Conservation (phyloP, 2,113 vertebrate genomes). For the Kryptolebias marmoratus region DNA sequence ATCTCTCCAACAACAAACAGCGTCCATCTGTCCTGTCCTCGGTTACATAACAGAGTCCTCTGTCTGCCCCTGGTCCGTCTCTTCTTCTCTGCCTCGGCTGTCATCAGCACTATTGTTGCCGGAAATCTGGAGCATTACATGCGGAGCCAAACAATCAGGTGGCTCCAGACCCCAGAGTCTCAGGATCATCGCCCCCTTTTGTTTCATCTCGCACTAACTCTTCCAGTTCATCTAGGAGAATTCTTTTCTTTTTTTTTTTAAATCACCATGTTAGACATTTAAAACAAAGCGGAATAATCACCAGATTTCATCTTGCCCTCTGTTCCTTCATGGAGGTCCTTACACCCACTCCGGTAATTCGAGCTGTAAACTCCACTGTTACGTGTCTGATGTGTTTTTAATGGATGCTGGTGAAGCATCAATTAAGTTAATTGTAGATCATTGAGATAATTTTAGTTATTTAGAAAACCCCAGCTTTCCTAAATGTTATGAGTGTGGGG, state of each 20-base stretch:
- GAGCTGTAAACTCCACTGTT: conserved; percentile 58
- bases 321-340: conserved; percentile 75
- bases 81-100: background rate
- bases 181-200: conserved; percentile 43
- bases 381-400: conserved; percentile 77
- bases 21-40: conserved; percentile 48
- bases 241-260: background rate
- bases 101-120: conserved; percentile 46
- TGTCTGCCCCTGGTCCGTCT: conserved; percentile 25
- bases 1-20: conserved; percentile 48
- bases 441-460: conserved; percentile 81
- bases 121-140: conserved; percentile 38
- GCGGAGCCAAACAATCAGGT: conserved; percentile 55
- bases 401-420: conserved; percentile 72
- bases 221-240: conserved; percentile 19
- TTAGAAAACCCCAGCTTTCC: conserved; percentile 76
- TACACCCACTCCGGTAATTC: conserved; percentile 72
- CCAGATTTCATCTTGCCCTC: conserved; percentile 70
- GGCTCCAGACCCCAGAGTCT: conserved; percentile 54
- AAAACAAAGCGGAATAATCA: conserved; percentile 23
- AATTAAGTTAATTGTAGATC: conserved; percentile 80
- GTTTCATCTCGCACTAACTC: conserved; percentile 10
- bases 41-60: conserved; percentile 61
- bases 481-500: conserved; percentile 68
- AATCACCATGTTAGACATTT: conserved; percentile 17